Conservation (phyloP, 2,888 invertebrate genomes). For the Micoletzkya japonica region DNA sequence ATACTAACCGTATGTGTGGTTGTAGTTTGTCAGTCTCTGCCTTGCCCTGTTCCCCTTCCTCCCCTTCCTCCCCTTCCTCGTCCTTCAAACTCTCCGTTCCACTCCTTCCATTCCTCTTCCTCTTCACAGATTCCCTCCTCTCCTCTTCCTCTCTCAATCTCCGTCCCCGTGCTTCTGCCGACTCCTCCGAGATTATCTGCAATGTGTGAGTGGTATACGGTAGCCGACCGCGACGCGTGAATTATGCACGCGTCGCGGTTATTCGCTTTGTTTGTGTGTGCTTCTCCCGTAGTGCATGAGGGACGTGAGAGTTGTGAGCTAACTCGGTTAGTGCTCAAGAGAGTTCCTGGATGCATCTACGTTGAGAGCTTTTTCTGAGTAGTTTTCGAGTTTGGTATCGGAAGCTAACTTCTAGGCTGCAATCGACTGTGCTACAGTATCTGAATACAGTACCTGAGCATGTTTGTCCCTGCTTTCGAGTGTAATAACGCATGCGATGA, state of each 20-base stretch:
- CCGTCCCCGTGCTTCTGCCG: slow-evolving; percentile 13
- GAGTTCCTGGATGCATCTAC: no score
- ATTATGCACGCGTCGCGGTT: no score
- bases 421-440: no score
- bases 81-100: neutral
- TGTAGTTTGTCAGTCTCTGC: neutral
- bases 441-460: slow-evolving; percentile 67
- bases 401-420: no score
- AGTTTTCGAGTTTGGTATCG: no score
- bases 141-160: neutral
- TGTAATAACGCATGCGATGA: slow-evolving; percentile 97
- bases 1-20: neutral
- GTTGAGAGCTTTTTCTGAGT: no score
- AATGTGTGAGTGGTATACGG: slow-evolving; percentile 21
- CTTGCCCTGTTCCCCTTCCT: neutral
- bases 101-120: slow-evolving; percentile 5
- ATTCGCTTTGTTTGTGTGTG: no score
- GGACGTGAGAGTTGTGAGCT: no score
- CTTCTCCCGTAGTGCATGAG: no score
- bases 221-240: no score
- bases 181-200: slow-evolving; percentile 26
- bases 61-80: slow-evolving; percentile 1
- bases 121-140: slow-evolving; percentile 8
- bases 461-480: slow-evolving; percentile 92
- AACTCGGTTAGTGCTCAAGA: no score